phyloP scores from a whole-genome alignment of 2,797 vertebrate genomes.

The Neomorphus geoffroyi region DNA sequence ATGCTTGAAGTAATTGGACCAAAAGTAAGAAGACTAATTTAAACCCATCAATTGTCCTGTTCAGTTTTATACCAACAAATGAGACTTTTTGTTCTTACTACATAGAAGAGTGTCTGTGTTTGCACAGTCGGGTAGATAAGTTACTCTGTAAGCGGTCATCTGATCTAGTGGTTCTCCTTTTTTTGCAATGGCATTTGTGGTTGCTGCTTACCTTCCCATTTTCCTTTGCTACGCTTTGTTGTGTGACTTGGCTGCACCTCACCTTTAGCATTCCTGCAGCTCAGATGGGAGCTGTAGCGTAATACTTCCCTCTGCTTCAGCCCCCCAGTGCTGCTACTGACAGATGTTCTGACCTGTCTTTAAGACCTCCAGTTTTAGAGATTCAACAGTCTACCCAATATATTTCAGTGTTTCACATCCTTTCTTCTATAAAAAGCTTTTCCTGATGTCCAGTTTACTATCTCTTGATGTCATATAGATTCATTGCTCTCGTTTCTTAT shows the following conservation, averaged over 20 bases:
- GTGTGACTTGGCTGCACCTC: neutral
- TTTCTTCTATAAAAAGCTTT: neutral
- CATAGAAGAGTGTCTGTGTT: neutral
- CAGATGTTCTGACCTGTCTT: neutral
- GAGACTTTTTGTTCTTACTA: neutral
- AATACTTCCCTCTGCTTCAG: neutral
- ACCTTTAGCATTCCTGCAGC: neutral
- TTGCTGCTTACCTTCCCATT: neutral
- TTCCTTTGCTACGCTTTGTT: fast-evolving
- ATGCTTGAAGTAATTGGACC: neutral
- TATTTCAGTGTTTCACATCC: neutral
- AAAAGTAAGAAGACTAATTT: neutral
- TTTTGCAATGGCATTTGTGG: neutral
- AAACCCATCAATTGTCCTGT: neutral
- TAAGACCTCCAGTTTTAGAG: neutral
- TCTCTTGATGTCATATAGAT: neutral
- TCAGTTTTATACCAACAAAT: neutral
- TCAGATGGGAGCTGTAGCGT: neutral
- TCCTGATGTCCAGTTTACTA: neutral
- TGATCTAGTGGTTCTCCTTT: neutral
- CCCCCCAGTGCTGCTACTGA: neutral
- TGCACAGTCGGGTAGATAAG: neutral
- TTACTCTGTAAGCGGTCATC: neutral
- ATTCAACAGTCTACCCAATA: neutral
- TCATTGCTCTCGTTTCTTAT: neutral